phyloP scores from a whole-genome alignment of 1,140 invertebrate genomes.

The Sminthurinus signatus region DNA sequence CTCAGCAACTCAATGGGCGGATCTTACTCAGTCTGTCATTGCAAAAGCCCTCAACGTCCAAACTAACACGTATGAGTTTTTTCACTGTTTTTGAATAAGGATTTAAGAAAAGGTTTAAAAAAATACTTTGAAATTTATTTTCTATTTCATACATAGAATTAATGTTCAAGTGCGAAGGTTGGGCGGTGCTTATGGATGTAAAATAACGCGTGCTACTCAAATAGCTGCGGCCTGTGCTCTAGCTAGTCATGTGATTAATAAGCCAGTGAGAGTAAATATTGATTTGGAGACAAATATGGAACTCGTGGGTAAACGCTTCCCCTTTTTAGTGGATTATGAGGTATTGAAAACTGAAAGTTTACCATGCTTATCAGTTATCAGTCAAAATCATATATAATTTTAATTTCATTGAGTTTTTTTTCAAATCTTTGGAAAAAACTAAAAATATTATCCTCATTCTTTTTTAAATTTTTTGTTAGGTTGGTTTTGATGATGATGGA shows the following conservation, averaged over 20 bases:
- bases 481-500: constrained; percentile 58
- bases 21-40: constrained; percentile 56
- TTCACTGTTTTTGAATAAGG: constrained; percentile 43
- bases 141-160: no score
- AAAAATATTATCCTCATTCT: no score
- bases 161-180: constrained; percentile 57
- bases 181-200: constrained; percentile 65
- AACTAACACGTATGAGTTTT: constrained; percentile 46
- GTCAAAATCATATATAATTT: no score
- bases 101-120: no score
- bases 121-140: no score
- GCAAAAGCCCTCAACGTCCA: constrained; percentile 52
- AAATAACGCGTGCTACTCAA: constrained; percentile 54
- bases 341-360: no score
- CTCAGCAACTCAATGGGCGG: constrained; percentile 56
- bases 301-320: constrained; percentile 56
- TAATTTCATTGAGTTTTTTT: no score
- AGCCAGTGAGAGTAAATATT: constrained; percentile 58
- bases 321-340: constrained; percentile 57
- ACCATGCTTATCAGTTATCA: no score
- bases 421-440: no score
- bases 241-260: constrained; percentile 54
- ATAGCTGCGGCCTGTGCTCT: constrained; percentile 57
- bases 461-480: no score
- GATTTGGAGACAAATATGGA: constrained; percentile 60